phyloP scores from a whole-genome alignment of 2,888 invertebrate genomes.

The Stenichneumon culpator region DNA sequence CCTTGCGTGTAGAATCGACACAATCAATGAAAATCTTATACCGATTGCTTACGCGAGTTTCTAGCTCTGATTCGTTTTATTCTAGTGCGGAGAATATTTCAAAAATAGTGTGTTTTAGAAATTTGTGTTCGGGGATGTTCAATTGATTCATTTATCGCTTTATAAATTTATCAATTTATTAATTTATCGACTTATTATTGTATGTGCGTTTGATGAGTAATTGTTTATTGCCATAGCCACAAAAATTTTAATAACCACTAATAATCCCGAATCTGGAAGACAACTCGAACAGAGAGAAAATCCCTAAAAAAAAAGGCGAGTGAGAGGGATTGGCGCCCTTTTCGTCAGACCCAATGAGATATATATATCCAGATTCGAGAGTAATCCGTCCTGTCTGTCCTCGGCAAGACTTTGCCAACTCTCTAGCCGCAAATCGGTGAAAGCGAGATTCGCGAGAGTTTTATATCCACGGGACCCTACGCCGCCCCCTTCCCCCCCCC shows the following conservation, averaged over 20 bases:
- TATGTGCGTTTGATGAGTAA: not conserved
- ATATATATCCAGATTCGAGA: slow-evolving; percentile 59
- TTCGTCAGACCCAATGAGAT: not conserved
- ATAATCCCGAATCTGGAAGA: not conserved
- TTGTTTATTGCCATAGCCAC: too few relatives aligned
- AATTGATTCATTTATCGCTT: too few relatives aligned
- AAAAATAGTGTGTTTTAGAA: too few relatives aligned
- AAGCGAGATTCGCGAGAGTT: slow-evolving; percentile 26
- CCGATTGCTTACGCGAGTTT: too few relatives aligned
- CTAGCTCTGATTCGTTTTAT: too few relatives aligned
- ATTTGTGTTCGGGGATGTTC: too few relatives aligned
- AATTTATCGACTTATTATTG: too few relatives aligned
- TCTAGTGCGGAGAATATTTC: too few relatives aligned
- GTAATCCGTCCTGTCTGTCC: slow-evolving; percentile 75
- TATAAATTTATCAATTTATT: too few relatives aligned
- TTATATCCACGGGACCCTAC: slow-evolving; percentile 41
- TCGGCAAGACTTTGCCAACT: slow-evolving; percentile 69
- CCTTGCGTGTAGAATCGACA: too few relatives aligned
- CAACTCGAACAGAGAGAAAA: not conserved
- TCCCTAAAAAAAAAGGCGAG: not conserved
- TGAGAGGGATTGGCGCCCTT: not conserved
- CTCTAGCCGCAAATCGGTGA: slow-evolving; percentile 38
- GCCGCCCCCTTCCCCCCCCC: not conserved
- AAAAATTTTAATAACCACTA: not conserved
- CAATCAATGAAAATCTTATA: too few relatives aligned